A percentile compares a stretch with the other conserved stretches of the same genome.
phyloP scores from a whole-genome alignment of 2,113 vertebrate species.

The Opisthocomus hoazin region DNA sequence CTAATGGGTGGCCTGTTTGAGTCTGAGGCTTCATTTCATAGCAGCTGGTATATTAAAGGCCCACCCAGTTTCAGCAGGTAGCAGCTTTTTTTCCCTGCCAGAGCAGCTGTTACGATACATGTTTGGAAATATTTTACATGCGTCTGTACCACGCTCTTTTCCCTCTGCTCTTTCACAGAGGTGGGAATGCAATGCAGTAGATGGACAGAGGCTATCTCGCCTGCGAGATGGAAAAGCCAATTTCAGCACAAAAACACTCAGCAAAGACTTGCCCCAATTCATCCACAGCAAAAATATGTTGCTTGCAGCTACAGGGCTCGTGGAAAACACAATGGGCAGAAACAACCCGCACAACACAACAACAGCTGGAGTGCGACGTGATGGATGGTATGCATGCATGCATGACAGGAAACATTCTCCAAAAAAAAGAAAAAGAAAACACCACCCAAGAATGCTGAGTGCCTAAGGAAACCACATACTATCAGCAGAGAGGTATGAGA shows the following conservation, averaged over 20 bases:
- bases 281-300: not conserved
- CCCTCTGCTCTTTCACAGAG: not conserved
- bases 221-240: not conserved
- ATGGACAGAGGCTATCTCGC: not conserved
- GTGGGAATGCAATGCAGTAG: not conserved
- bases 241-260: not conserved
- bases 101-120: not conserved
- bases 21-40: not conserved
- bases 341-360: not conserved
- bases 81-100: not conserved
- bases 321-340: slow-evolving; percentile 13
- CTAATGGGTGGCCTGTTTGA: not conserved
- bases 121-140: not conserved
- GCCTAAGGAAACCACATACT: slow-evolving; percentile 27
- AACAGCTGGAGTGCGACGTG: not conserved
- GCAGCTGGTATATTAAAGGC: not conserved
- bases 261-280: not conserved
- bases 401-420: not conserved
- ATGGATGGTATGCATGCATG: slow-evolving; percentile 15
- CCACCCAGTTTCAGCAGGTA: not conserved
- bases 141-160: not conserved
- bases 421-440: not conserved
- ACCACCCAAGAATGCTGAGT: not conserved
- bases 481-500: not conserved
- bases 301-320: not conserved